Evolutionary conservation across 2,113 vertebrate genomes (phyloP), one percentile per base, ranked within the genome.

Genomic region (Scomber colias): DNA sequence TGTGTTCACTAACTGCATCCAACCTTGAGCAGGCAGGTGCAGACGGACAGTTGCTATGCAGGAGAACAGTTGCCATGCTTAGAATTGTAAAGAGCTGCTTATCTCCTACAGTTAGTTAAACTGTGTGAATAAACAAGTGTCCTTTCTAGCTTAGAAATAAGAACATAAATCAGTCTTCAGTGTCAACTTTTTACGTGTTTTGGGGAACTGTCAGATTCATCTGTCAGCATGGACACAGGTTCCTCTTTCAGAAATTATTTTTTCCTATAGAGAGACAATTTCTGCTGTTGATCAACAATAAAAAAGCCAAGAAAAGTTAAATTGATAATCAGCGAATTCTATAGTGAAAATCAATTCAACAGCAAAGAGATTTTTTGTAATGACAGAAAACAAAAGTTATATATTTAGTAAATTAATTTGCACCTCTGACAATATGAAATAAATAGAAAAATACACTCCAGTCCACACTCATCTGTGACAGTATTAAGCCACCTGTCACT

Each of bases 31-130:
- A 3, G 19, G 35, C 19, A 44, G 54, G 48, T 71, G 61, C 60
- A 80, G 78, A 31, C 72, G 35, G 68, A 53, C 21, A 24, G 74
- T 81, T 87, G 69, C 81, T 71, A 81, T 48, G 81, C 69, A 77
- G 73, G 55, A 44, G 13, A 67, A 21, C 1, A 5, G 69, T 67
- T 84, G 57, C 27, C 57, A 70, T 82, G 82, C 24, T 49, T 21
- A 15, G 48, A 75, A 79, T 75, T 60, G 24, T 61, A 76, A 79
- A 46, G 71, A 61, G 51, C 51, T 51, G 35, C 56, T 73, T 27
- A 55, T 61, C 64, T 66, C 71, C 30, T 5, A 44, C 15, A 19
- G 55, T 72, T 59, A 65, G 10, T 54, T 71, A 50, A 73, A 50
- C 56, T 40, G 71, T 60, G 57, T 70, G 44, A 69, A 75, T 73